These are phyloP conservation scores for Bolborhynchus lineola DNA, from an alignment of 2,113 vertebrate genomes.

Conservation along the genomic window DNA sequence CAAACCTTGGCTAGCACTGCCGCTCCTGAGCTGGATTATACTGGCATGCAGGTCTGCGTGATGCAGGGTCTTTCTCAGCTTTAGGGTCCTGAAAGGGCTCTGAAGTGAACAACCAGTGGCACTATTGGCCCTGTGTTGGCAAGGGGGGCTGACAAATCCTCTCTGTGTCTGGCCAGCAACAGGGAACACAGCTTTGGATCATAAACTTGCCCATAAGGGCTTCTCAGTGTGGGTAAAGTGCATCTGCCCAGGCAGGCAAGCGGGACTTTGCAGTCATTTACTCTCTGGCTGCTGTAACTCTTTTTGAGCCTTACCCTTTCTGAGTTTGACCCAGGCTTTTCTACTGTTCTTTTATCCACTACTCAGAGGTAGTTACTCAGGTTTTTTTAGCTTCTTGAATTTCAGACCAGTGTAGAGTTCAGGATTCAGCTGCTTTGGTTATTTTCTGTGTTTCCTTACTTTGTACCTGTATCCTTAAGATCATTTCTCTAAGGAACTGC, in stretches of 20 bases:
- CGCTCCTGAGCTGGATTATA: background rate
- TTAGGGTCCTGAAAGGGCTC: background rate
- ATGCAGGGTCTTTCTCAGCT: background rate
- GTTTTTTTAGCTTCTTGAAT: background rate
- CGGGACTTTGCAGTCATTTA: background rate
- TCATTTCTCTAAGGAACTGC: background rate
- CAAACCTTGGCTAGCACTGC: background rate
- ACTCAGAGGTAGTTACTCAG: background rate
- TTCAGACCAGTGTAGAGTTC: background rate
- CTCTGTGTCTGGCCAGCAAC: background rate
- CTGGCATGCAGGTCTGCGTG: background rate
- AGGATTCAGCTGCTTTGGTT: background rate
- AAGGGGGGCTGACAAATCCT: background rate
- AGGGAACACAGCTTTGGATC: background rate
- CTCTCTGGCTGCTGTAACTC: background rate
- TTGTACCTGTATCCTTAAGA: background rate
- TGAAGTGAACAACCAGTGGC: background rate
- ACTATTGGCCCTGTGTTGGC: background rate
- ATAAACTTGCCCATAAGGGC: rapidly evolving
- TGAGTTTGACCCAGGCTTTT: background rate
- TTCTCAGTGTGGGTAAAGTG: background rate
- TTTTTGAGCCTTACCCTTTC: background rate
- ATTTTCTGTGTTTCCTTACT: background rate
- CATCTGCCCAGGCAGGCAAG: background rate
- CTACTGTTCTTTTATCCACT: background rate